phyloP scores from a whole-genome alignment of 1,140 invertebrate species.

The Elymnias hypermnestra region DNA sequence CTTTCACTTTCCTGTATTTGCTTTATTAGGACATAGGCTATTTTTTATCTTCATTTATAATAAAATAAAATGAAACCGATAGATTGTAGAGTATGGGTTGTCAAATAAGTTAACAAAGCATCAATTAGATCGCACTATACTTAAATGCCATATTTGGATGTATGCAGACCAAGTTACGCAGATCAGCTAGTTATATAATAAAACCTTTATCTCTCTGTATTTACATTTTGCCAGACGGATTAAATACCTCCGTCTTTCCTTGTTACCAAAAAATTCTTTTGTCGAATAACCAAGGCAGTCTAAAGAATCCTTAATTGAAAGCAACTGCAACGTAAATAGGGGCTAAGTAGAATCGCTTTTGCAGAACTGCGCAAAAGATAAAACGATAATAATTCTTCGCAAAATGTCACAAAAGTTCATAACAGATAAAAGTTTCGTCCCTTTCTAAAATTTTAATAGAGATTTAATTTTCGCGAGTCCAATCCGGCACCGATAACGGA shows the following conservation, averaged over 20 bases:
- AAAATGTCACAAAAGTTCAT: conserved; percentile 70
- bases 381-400: conserved; percentile 69
- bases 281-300: conserved; percentile 9
- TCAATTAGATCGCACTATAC: too few relatives aligned
- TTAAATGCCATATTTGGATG: too few relatives aligned
- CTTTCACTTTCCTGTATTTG: too few relatives aligned
- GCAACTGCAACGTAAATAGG: conserved; percentile 50
- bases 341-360: conserved; percentile 46
- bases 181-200: too few relatives aligned
- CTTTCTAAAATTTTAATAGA: conserved; percentile 71
- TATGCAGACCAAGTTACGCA: too few relatives aligned
- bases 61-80: too few relatives aligned
- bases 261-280: not conserved
- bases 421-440: conserved; percentile 71
- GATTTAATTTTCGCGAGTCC: conserved; percentile 55
- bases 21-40: too few relatives aligned
- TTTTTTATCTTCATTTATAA: too few relatives aligned
- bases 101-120: too few relatives aligned
- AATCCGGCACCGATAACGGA: conserved; percentile 18
- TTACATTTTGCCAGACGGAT: too few relatives aligned
- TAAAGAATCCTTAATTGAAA: conserved; percentile 54
- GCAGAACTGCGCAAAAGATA: conserved; percentile 49
- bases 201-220: too few relatives aligned
- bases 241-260: not conserved
- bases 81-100: too few relatives aligned